A percentile compares a stretch with the other conserved stretches of the same genome.
phyloP scores from a whole-genome alignment of 1,140 invertebrate genomes.

The Gonioctena quinquepunctata region DNA sequence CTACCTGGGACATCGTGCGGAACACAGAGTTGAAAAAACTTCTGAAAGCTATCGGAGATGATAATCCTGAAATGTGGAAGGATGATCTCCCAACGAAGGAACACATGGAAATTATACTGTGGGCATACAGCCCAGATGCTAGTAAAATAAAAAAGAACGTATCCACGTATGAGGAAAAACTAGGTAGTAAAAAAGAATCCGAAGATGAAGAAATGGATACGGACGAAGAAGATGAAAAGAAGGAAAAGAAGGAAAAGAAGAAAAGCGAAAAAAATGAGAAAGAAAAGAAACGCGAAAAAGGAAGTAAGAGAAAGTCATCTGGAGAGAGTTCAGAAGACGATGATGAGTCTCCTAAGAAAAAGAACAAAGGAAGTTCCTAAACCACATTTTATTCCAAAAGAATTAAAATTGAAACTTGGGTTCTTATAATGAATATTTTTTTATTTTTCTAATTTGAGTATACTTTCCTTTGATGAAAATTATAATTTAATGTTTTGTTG shows the following conservation, averaged over 20 bases:
- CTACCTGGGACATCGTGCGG: slow-evolving; percentile 68
- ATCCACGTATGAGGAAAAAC: slow-evolving; percentile 46
- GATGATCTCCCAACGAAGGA: slow-evolving; percentile 64
- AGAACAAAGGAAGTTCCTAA: slow-evolving; percentile 30
- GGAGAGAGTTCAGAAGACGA: slow-evolving; percentile 34
- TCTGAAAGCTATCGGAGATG: slow-evolving; percentile 60
- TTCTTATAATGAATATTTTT: too few relatives aligned
- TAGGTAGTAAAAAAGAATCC: slow-evolving; percentile 32
- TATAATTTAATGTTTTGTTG: too few relatives aligned
- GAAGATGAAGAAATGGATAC: slow-evolving; percentile 26
- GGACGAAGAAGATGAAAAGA: slow-evolving; percentile 24
- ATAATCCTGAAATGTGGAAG: slow-evolving; percentile 61
- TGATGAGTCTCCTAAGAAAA: slow-evolving; percentile 47
- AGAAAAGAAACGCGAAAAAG: slow-evolving; percentile 26
- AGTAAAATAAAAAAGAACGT: slow-evolving; percentile 57
- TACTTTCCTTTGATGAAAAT: too few relatives aligned
- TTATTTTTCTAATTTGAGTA: too few relatives aligned
- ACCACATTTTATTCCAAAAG: too few relatives aligned
- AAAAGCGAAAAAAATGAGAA: slow-evolving; percentile 18
- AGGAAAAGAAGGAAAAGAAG: slow-evolving; percentile 23
- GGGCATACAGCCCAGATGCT: slow-evolving; percentile 67
- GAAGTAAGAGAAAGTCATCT: slow-evolving; percentile 38
- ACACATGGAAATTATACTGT: slow-evolving; percentile 64
- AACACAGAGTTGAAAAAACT: slow-evolving; percentile 62
- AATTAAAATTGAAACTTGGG: too few relatives aligned